Evolutionary conservation across 2,113 vertebrate species (phyloP).

Genomic region (Lates calcarifer): DNA sequence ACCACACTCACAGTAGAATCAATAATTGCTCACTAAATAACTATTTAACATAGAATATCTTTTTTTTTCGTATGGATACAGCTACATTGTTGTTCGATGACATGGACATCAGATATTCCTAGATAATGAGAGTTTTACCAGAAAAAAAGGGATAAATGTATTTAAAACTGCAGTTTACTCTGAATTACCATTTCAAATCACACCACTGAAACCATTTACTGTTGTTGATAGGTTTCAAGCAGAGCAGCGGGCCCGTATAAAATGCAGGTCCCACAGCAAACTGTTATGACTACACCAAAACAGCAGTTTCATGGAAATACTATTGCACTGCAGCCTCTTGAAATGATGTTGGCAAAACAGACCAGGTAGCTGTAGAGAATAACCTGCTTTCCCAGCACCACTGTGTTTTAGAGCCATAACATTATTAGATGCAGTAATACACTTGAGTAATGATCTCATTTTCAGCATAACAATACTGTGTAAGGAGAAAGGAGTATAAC

Average conservation of each 20-base stretch:
- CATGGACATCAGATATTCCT: not conserved
- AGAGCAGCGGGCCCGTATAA: slow-evolving; percentile 6
- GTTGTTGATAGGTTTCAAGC: slow-evolving; percentile 23
- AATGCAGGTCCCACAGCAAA: slow-evolving; percentile 32
- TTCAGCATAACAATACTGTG: slow-evolving; percentile 18
- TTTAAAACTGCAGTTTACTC: slow-evolving; percentile 2
- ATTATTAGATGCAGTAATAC: slow-evolving; percentile 44
- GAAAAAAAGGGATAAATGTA: not conserved
- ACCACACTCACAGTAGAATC: slow-evolving; percentile 11
- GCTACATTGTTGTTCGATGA: not conserved
- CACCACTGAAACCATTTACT: slow-evolving; percentile 7
- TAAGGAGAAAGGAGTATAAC: slow-evolving; percentile 15
- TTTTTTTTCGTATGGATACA: slow-evolving; percentile 10
- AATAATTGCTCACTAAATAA: slow-evolving; percentile 17
- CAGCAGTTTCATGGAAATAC: slow-evolving; percentile 46
- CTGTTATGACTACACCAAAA: slow-evolving; percentile 35
- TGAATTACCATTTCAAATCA: slow-evolving; percentile 32
- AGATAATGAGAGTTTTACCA: not conserved
- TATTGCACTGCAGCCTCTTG: slow-evolving; percentile 34
- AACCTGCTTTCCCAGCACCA: slow-evolving; percentile 28
- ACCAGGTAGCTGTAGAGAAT: slow-evolving; percentile 36
- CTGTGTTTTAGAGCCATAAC: slow-evolving; percentile 31
- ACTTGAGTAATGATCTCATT: slow-evolving; percentile 42
- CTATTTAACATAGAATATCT: slow-evolving; percentile 22
- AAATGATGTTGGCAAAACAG: slow-evolving; percentile 71